A percentile compares a stretch with the other conserved stretches of the same genome.
Evolutionary conservation across 2,888 invertebrate genomes (phyloP).

Genomic region (Saturnia pavonia): DNA sequence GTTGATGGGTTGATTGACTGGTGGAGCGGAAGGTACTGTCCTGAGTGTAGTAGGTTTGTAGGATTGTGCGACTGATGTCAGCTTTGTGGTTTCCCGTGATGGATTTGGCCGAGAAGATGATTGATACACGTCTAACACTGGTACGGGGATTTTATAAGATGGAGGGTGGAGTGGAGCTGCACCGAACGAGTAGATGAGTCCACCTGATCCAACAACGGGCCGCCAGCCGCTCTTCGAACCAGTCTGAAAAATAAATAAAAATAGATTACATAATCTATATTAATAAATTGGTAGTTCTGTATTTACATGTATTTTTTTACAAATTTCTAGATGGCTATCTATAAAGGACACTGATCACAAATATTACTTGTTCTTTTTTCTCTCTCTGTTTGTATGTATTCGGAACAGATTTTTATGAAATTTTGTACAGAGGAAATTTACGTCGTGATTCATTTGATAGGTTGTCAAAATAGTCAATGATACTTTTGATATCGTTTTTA

Average conservation of each 20-base stretch:
- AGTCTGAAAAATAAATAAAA: constrained; percentile 51
- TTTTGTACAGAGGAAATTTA: no score
- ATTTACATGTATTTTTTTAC: no score
- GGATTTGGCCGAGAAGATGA: constrained; percentile 68
- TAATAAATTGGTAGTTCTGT: no score
- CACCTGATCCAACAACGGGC: constrained; percentile 79
- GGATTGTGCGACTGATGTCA: constrained; percentile 74
- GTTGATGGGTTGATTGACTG: constrained; percentile 70
- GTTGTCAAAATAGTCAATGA: no score
- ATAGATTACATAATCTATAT: no score
- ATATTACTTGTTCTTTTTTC: no score
- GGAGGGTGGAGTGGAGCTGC: constrained; percentile 65
- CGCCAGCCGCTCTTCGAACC: constrained; percentile 83
- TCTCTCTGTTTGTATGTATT: no score
- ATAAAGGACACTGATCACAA: no score
- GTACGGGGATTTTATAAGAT: constrained; percentile 64
- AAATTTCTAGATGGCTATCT: no score
- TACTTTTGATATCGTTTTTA: no score
- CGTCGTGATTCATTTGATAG: no score
- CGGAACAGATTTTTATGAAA: no score
- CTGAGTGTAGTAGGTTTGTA: constrained; percentile 72
- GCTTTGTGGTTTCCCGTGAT: constrained; percentile 66
- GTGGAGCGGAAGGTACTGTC: constrained; percentile 53
- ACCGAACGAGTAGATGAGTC: constrained; percentile 60
- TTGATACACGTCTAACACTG: constrained; percentile 59